These are phyloP conservation scores for Agonopterix heracliana DNA, from an alignment of 2,888 invertebrate genomes.

Conservation along the genomic window DNA sequence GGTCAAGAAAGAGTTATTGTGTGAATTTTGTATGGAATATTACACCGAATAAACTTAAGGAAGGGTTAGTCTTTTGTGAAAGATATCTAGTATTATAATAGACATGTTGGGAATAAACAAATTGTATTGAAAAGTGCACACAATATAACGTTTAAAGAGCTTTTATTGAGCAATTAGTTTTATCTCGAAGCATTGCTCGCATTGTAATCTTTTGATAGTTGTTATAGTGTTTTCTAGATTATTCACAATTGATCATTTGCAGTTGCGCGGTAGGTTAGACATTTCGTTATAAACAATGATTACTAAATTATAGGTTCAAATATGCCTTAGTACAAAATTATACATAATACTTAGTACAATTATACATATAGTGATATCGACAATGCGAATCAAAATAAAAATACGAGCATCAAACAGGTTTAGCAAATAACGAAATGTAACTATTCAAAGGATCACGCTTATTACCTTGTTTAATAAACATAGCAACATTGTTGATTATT, in stretches of 20 bases:
- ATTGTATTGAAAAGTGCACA: background rate
- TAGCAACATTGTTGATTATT: conserved; percentile 69
- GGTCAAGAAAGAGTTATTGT: conserved; percentile 71
- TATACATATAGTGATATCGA: background rate
- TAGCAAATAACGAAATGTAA: conserved; percentile 25
- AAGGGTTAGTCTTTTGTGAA: conserved; percentile 22
- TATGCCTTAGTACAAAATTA: too few species aligned
- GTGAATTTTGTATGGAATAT: conserved; percentile 37
- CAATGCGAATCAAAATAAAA: too few species aligned
- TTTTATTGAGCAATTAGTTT: too few species aligned
- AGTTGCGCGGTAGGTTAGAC: too few species aligned
- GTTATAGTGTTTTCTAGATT: too few species aligned
- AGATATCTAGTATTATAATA: background rate
- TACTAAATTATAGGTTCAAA: too few species aligned
- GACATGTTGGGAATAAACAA: background rate
- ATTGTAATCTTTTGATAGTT: too few species aligned
- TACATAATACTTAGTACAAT: too few species aligned
- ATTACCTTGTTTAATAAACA: conserved; percentile 74
- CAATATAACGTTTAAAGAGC: background rate
- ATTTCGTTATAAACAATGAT: too few species aligned
- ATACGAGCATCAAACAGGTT: conserved; percentile 24
- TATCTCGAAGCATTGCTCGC: too few species aligned
- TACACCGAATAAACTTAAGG: conserved; percentile 11
- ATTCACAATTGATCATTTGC: too few species aligned
- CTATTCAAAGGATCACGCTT: conserved; percentile 39